phyloP scores from a whole-genome alignment of 2,888 invertebrate species.

The Uropetala carovei region DNA sequence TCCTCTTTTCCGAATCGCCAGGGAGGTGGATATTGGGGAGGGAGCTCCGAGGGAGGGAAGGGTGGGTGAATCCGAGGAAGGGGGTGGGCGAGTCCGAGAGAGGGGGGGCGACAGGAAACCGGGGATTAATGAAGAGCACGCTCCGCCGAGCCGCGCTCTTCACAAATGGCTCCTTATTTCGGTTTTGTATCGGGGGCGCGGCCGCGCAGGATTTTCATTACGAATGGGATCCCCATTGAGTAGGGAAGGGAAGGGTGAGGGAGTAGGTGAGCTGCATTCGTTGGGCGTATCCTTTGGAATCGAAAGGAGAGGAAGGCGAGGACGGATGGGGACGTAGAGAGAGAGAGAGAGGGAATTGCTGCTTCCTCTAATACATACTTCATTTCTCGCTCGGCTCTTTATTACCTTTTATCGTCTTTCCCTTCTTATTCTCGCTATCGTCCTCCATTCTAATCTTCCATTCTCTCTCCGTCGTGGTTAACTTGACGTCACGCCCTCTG shows the following conservation, averaged over 20 bases:
- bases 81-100: not conserved
- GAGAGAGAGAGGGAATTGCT: not conserved
- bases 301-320: not conserved
- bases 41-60: not conserved
- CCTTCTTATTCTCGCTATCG: no score
- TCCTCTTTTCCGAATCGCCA: no score
- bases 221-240: slow-evolving; percentile 36
- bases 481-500: no score
- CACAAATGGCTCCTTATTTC: no score
- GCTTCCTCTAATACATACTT: not conserved
- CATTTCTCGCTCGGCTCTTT: not conserved
- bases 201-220: slow-evolving; percentile 20
- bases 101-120: slow-evolving; percentile 30
- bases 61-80: not conserved
- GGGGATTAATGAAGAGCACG: slow-evolving; percentile 49
- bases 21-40: not conserved
- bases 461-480: no score
- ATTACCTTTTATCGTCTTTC: no score
- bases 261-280: not conserved
- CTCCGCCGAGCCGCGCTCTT: not conserved
- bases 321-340: no score
- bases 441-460: no score
- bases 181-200: not conserved
- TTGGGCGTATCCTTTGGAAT: not conserved
- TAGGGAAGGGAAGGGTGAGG: not conserved